A percentile compares a stretch with the other conserved stretches of the same genome.
phyloP scores from a whole-genome alignment of 2,113 vertebrate genomes.

The Leptocoma aspasia region DNA sequence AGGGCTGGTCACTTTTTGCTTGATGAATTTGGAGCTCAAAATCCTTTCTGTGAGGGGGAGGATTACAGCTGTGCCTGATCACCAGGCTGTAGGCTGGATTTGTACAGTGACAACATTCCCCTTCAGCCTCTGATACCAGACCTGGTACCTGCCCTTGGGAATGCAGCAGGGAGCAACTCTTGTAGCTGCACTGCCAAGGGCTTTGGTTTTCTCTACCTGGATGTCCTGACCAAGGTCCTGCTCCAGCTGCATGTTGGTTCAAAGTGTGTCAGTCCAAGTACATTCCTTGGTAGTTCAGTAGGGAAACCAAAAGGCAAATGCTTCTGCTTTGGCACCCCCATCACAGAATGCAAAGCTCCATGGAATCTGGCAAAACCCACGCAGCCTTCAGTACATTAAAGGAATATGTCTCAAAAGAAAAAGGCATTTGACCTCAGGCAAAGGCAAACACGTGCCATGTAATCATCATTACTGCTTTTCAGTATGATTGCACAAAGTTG shows the following conservation, averaged over 20 bases:
- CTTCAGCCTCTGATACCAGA: background rate
- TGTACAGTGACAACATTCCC: background rate
- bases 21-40: background rate
- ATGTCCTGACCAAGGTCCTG: background rate
- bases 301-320: background rate
- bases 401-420: background rate
- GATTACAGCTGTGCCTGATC: background rate
- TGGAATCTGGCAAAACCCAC: background rate
- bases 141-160: background rate
- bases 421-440: background rate
- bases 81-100: background rate
- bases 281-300: fast-evolving
- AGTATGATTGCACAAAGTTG: background rate
- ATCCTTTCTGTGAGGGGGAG: background rate
- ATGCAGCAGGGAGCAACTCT: background rate
- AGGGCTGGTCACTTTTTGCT: background rate
- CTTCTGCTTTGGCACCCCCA: background rate
- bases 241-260: background rate
- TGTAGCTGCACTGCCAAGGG: background rate
- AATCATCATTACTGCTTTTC: background rate
- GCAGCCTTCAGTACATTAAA: background rate
- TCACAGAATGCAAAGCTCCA: background rate
- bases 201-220: background rate
- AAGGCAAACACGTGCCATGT: background rate
- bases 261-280: background rate